These are phyloP conservation scores for Galeruca laticollis DNA, from an alignment of 2,888 invertebrate species.

Conservation along the genomic window DNA sequence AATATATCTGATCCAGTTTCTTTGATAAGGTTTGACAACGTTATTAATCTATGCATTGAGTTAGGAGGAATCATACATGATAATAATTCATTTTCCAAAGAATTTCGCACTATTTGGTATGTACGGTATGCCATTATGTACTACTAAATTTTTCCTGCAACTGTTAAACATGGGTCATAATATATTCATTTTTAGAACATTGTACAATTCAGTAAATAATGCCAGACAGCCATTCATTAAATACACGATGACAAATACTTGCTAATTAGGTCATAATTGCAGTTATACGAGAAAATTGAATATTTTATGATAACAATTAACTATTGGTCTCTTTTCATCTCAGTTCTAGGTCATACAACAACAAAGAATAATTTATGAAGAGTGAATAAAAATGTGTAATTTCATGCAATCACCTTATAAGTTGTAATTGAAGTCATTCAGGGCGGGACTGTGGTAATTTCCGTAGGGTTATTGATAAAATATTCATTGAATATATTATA, in stretches of 20 bases:
- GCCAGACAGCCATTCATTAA: conserved; percentile 33
- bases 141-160: neutral
- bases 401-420: neutral
- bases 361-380: neutral
- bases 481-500: conserved; percentile 19
- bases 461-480: conserved; percentile 5
- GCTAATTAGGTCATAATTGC: conserved; percentile 37
- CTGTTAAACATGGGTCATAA: neutral
- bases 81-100: too few species aligned
- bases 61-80: too few species aligned
- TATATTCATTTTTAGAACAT: conserved; percentile 26
- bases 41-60: too few species aligned
- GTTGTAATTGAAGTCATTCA: conserved; percentile 2
- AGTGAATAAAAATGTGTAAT: conserved; percentile 12
- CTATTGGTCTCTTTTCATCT: conserved; percentile 1
- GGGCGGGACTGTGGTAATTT: conserved; percentile 18
- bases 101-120: too few species aligned
- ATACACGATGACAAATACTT: conserved; percentile 37
- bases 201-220: conserved; percentile 34
- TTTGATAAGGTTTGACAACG: too few species aligned
- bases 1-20: too few species aligned
- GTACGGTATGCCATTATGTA: too few species aligned
- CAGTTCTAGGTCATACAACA: conserved; percentile 7
- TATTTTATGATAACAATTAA: conserved; percentile 31
- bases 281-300: conserved; percentile 34